phyloP scores from a whole-genome alignment of 2,888 invertebrate species.

The Halocaridina rubra region DNA sequence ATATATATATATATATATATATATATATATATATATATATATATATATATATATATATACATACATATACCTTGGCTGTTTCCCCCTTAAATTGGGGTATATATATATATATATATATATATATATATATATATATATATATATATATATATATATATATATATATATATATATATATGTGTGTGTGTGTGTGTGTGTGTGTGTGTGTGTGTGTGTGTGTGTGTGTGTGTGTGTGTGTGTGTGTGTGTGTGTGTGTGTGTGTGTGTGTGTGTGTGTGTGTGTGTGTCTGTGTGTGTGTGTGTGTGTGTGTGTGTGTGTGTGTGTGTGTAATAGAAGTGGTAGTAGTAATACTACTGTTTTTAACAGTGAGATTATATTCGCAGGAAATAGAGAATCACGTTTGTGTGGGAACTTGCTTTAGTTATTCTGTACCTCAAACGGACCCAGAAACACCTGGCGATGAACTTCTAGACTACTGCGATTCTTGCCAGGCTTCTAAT shows the following conservation, averaged over 20 bases:
- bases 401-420: slow-evolving; percentile 79
- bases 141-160: no score
- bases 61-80: no score
- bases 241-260: neutral
- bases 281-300: neutral
- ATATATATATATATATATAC: no score
- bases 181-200: no score
- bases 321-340: neutral
- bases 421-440: slow-evolving; percentile 78
- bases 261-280: neutral
- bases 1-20: no score
- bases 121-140: no score
- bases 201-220: neutral
- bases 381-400: slow-evolving; percentile 78
- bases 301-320: neutral
- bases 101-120: no score
- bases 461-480: slow-evolving; percentile 76
- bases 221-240: neutral
- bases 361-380: neutral
- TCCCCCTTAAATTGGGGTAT: no score
- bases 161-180: no score
- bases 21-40: no score
- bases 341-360: neutral
- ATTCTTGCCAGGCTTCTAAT: slow-evolving; percentile 77
- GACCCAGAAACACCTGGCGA: slow-evolving; percentile 78